Evolutionary conservation across 2,888 invertebrate species (phyloP).

Genomic region (Hedychridium roseum): DNA sequence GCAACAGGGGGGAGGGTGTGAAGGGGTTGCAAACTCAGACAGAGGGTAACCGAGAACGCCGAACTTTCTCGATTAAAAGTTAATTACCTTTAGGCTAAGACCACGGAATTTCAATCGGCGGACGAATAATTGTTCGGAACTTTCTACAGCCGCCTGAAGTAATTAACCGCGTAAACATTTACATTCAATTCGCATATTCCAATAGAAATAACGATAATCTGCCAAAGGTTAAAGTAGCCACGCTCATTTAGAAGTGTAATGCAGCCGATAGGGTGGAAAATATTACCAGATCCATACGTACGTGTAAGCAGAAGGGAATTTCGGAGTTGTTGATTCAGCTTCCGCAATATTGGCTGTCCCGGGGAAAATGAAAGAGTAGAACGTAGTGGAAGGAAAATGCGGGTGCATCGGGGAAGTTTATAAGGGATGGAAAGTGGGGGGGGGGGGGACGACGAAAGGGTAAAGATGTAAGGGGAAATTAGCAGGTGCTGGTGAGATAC

Average conservation of each 20-base stretch:
- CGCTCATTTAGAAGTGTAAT: too few species aligned
- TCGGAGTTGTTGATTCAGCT: too few species aligned
- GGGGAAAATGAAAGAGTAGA: background rate
- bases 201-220: background rate
- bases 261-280: too few species aligned
- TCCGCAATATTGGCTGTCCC: too few species aligned
- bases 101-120: constrained; percentile 55
- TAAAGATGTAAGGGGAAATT: constrained; percentile 24
- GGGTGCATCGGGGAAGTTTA: too few species aligned
- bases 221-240: too few species aligned
- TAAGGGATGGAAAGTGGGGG: background rate
- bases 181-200: constrained; percentile 10
- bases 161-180: constrained; percentile 45
- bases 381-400: too few species aligned
- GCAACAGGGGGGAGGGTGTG: constrained; percentile 15
- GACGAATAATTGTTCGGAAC: constrained; percentile 47
- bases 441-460: background rate
- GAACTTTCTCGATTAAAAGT: constrained; percentile 59
- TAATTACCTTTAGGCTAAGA: constrained; percentile 56
- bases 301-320: too few species aligned
- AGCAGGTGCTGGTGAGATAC: constrained; percentile 25
- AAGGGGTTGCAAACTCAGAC: constrained; percentile 23
- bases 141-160: constrained; percentile 32
- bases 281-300: too few species aligned
- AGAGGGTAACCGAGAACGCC: constrained; percentile 38